Evolutionary conservation across 2,888 invertebrate genomes (phyloP).

Genomic region (Aleiodes leptofemur): DNA sequence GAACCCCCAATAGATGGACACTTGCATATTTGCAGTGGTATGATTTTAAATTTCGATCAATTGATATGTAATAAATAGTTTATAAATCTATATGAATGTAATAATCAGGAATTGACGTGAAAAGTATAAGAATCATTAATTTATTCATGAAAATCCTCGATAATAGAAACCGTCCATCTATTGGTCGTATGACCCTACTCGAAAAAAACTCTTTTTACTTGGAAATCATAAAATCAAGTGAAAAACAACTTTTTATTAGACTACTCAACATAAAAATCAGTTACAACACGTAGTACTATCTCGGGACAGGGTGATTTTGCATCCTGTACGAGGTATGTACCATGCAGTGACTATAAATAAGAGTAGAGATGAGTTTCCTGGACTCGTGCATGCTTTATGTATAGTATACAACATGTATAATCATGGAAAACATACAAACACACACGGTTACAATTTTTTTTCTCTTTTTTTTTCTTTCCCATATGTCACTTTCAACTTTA

Average conservation of each 20-base stretch:
- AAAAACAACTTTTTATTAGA: not conserved
- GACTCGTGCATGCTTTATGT: slow-evolving; percentile 21
- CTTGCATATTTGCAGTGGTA: too few relatives aligned
- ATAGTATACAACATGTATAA: slow-evolving; percentile 19
- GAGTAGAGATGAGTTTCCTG: slow-evolving; percentile 34
- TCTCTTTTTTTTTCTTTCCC: not conserved
- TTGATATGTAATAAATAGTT: too few relatives aligned
- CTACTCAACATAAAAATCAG: slow-evolving; percentile 27
- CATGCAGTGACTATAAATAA: slow-evolving; percentile 36
- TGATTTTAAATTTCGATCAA: too few relatives aligned
- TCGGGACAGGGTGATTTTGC: not conserved
- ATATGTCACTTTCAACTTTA: slow-evolving; percentile 25
- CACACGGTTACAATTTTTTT: too few relatives aligned
- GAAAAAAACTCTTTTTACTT: too few relatives aligned
- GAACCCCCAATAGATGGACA: too few relatives aligned
- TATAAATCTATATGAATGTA: too few relatives aligned
- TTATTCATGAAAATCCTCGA: too few relatives aligned
- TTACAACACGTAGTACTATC: slow-evolving; percentile 24
- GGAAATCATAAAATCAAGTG: not conserved
- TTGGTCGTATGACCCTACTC: too few relatives aligned
- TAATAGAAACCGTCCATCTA: too few relatives aligned
- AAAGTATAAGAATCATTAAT: too few relatives aligned
- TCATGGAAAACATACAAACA: slow-evolving; percentile 1
- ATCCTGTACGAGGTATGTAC: slow-evolving; percentile 17
- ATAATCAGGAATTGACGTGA: too few relatives aligned